phyloP scores from a whole-genome alignment of 2,888 invertebrate species.

The Trileptium ribeirensis region DNA sequence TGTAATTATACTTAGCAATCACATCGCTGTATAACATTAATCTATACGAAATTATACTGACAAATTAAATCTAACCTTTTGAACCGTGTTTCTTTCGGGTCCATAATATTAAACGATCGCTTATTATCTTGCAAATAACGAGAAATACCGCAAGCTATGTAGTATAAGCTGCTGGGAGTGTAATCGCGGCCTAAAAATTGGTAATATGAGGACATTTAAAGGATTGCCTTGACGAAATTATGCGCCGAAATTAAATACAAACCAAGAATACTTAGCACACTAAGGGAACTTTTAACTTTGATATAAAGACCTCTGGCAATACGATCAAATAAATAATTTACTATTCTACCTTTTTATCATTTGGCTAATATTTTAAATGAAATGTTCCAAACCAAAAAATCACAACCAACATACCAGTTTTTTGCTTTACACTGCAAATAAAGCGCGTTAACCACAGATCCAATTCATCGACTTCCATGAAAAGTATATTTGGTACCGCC shows the following conservation, averaged over 20 bases:
- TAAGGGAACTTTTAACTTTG: neutral
- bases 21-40: no score
- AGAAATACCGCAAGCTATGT: no score
- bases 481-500: neutral
- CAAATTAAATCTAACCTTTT: no score
- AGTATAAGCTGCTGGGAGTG: no score
- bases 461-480: neutral
- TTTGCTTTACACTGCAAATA: neutral
- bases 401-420: neutral
- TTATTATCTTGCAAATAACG: neutral
- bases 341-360: no score
- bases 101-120: neutral
- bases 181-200: neutral
- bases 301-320: neutral
- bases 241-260: no score
- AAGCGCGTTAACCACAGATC: neutral
- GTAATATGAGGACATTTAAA: neutral
- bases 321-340: no score
- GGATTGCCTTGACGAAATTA: no score
- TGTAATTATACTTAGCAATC: no score
- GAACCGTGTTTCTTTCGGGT: no score
- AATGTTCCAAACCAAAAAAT: neutral
- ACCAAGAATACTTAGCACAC: neutral
- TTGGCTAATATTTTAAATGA: neutral
- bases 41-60: no score